Base-by-base conservation (phyloP, 2,113 vertebrate genomes). In the Callospermophilus lateralis region DNA sequence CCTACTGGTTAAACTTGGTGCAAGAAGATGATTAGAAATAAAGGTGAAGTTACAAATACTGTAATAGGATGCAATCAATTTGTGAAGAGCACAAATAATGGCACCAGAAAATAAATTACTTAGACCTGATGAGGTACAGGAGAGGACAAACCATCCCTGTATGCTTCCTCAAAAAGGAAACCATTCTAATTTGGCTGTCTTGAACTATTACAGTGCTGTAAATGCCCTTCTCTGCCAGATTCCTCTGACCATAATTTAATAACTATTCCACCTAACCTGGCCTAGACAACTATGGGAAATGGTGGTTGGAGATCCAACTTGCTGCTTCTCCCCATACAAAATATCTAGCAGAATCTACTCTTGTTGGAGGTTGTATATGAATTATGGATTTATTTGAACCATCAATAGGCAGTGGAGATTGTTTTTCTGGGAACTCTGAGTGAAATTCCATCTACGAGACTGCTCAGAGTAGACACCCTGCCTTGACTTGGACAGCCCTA, bases 61-160 rank as follows among this genome's bases (percentile, higher is more conserved):
- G 13, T 24, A 80, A 28, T 53, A 24, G 4, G 3, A 84, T 10
- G 16, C 11, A 53, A n/a, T 6, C 19, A 13, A 70, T 77, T 58
- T 37, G 8, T 45, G 24, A 0, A 63, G 24, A 58, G 8, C 0
- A 73, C 63, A 10, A 61, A 39, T 30, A 8, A 76, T 8, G 5
- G 6, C 0, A 32, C 16, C 0, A 19, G 26, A 26, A 70, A 11
- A 68, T 8, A 63, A 76, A 58, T 12, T 28, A 1, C 5, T 61
- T 89, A 53, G 26, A 72, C 0, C 1, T 3, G n/a, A 12, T 28
- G 17, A 80, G 5, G 1, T 9, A 53, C 9, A 26, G 2, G 1
- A 2, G 3, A 51, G 74, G 13, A 11, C 45, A 7, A 89, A 92
- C 34, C 6, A 77, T 4, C 2, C 2, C 19, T 51, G 45, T 13